Conservation (phyloP, 2,797 vertebrate species). For the Argyrosomus regius region DNA sequence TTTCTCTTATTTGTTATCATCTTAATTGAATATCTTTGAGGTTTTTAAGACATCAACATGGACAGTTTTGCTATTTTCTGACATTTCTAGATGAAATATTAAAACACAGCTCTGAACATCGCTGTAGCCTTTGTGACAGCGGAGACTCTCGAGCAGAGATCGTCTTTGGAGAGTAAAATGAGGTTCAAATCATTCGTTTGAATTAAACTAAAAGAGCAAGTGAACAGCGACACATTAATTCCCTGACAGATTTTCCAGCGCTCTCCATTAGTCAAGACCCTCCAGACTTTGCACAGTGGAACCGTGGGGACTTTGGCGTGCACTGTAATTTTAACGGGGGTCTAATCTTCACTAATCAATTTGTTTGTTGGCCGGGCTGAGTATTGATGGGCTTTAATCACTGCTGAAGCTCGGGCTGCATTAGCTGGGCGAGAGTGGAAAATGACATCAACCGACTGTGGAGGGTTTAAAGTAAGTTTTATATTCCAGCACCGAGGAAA, state of each 20-base stretch:
- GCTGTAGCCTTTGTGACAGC: not conserved
- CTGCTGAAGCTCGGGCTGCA: conserved; percentile 33
- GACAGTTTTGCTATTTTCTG: not conserved
- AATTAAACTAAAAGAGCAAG: conserved; percentile 20
- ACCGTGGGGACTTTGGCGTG: conserved; percentile 3
- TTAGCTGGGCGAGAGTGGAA: conserved; percentile 25
- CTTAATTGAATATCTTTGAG: not conserved
- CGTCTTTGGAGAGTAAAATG: not conserved
- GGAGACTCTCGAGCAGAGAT: not conserved
- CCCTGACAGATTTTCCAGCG: conserved; percentile 29
- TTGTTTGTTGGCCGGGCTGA: conserved; percentile 39
- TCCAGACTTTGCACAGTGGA: not conserved
- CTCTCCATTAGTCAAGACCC: conserved; percentile 31
- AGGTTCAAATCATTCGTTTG: not conserved
- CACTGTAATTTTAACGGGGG: conserved; percentile 37
- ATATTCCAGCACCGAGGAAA: conserved; percentile 2
- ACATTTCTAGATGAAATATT: not conserved
- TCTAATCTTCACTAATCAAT: conserved; percentile 62
- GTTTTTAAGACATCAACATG: no score
- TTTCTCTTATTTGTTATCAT: not conserved
- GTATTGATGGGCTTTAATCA: conserved; percentile 54
- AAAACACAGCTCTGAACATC: not conserved
- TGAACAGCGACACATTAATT: conserved; percentile 13
- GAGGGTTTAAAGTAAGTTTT: conserved; percentile 20
- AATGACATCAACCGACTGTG: conserved; percentile 10